phyloP scores from a whole-genome alignment of 2,797 vertebrate genomes.

The Liasis olivaceus region DNA sequence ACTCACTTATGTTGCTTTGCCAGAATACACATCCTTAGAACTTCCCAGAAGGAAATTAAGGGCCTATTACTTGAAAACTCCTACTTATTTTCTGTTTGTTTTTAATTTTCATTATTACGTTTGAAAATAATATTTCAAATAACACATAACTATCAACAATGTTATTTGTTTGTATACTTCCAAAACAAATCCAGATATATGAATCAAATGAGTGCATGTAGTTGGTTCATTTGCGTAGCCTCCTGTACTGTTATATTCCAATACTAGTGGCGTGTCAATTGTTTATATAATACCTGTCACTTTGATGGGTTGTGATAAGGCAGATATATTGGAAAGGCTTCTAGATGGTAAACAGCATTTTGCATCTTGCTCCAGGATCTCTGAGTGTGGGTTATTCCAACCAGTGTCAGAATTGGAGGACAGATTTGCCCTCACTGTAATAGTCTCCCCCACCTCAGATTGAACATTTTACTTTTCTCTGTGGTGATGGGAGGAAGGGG shows the following conservation, averaged over 20 bases:
- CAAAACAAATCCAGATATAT: not conserved
- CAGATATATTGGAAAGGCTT: not conserved
- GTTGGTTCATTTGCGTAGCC: not conserved
- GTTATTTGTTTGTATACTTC: not conserved
- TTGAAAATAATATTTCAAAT: not conserved
- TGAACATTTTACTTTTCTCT: not conserved
- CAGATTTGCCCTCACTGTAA: not conserved
- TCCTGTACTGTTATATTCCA: not conserved
- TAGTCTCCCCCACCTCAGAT: not conserved
- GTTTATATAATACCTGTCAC: not conserved
- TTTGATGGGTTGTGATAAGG: not conserved
- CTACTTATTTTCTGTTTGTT: not conserved
- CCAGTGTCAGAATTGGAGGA: not conserved
- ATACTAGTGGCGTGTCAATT: not conserved
- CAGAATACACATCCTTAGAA: not conserved
- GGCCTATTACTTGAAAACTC: conserved; percentile 5
- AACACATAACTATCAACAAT: not conserved
- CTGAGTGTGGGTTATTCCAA: not conserved
- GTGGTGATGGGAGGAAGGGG: not conserved
- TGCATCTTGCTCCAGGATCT: not conserved
- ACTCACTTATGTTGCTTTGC: not conserved
- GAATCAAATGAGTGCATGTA: not conserved
- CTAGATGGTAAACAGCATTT: not conserved
- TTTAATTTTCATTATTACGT: not conserved
- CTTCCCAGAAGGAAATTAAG: conserved; percentile 24